Evolutionary conservation across 2,113 vertebrate species (phyloP).

Genomic region (Seriola quinqueradiata): DNA sequence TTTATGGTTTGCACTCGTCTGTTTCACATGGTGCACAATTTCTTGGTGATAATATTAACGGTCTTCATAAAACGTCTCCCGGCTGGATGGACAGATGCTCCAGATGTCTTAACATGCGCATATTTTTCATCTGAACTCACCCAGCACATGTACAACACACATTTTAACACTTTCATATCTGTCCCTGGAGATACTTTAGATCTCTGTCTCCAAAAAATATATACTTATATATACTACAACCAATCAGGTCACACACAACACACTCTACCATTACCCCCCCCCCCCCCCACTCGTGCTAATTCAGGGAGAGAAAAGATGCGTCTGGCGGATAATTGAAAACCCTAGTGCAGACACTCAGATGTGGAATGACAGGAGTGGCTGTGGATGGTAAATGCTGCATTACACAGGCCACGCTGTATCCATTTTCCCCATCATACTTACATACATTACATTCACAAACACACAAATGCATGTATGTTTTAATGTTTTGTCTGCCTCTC

Average conservation of each 20-base stretch:
- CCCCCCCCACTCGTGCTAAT: constrained; percentile 49
- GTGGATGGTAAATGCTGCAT: constrained; percentile 35
- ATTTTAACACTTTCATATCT: not conserved
- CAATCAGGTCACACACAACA: constrained; percentile 35
- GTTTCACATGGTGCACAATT: not conserved
- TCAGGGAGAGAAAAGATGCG: constrained; percentile 43
- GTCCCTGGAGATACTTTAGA: constrained; percentile 7
- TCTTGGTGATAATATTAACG: not conserved
- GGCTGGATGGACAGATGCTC: constrained; percentile 1
- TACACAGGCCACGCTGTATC: not conserved
- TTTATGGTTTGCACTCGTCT: constrained; percentile 12
- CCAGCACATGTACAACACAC: not conserved
- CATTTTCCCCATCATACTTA: constrained; percentile 1
- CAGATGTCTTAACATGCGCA: not conserved
- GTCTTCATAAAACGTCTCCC: constrained; percentile 5
- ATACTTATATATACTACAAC: constrained; percentile 2
- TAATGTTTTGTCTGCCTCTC: constrained; percentile 33
- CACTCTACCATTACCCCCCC: constrained; percentile 63
- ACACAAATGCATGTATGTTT: constrained; percentile 9
- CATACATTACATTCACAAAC: not conserved
- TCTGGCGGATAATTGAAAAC: constrained; percentile 75
- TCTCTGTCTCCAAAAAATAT: not conserved
- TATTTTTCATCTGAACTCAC: not conserved
- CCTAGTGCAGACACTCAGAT: constrained; percentile 44
- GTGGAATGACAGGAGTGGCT: constrained; percentile 42